Conservation (phyloP, 2,797 vertebrate genomes). For the Setipinna tenuifilis region DNA sequence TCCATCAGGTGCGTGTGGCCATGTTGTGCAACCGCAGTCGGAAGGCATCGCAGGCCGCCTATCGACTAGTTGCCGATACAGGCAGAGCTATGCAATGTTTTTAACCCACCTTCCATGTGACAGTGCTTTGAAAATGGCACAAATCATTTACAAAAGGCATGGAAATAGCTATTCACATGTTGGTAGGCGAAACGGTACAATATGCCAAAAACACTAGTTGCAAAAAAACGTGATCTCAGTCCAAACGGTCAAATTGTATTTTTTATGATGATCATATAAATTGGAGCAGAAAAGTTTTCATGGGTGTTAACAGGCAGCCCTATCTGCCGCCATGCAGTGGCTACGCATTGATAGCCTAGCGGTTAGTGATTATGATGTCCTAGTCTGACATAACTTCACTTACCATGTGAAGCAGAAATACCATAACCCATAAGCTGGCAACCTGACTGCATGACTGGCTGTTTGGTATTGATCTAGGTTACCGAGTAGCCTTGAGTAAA, state of each 20-base stretch:
- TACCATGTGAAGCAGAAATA: slow-evolving; percentile 13
- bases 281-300: neutral
- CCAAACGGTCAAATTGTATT: no score
- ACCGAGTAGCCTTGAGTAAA: no score
- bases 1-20: neutral
- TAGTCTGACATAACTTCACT: neutral
- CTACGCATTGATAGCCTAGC: neutral
- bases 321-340: neutral
- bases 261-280: no score
- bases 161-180: no score
- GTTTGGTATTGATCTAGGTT: no score
- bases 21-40: neutral
- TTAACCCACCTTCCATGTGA: neutral
- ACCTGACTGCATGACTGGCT: no score
- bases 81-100: neutral
- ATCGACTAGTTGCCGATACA: neutral
- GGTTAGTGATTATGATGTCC: neutral
- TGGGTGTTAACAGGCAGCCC: neutral
- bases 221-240: no score
- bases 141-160: neutral
- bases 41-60: neutral
- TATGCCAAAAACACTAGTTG: no score
- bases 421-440: neutral
- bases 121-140: neutral
- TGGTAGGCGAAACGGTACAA: no score